Base-by-base conservation (phyloP, 2,888 invertebrate species). In the Alloscopus bannaensis region DNA sequence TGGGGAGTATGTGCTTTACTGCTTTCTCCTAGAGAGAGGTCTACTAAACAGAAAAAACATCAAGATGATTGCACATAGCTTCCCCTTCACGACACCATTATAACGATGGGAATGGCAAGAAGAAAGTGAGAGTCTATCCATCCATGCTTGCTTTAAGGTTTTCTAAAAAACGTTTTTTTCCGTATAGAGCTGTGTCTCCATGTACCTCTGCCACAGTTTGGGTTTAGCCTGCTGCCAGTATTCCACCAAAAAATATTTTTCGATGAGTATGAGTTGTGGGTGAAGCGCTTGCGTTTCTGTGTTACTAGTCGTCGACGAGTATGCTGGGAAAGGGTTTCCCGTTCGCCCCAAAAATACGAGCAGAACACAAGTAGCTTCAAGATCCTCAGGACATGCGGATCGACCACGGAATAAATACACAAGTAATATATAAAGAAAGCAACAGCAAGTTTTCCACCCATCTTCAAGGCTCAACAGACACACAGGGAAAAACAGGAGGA, bases 281-380 rank as follows among this genome's bases (percentile, higher is more conserved):
- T 22, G 62, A 71, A 47, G 62, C 62, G 71, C 71, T 40, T 68
- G 68, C 62, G 60, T 68, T 68, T 47, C 36, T n/a, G n/a, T n/a
- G n/a, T n/a, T n/a, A n/a, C n/a, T n/a, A n/a, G n/a, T n/a, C 1
- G 47, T 42, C 45, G 40, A 22, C 26, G 8, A 28, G 22, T 18
- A 45, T 16, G 3, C 24, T 24, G 4, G 11, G 47, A 55, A 52
- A 55, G 40, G 68, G 26, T 40, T 47, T 57, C 70, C 40, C 70
- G 70, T 59, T 70, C 28, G 70, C 70, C 59, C 59, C 70, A 70
- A 68, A 68, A 68, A 66, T 55, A 22, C 28, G 16, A 69, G 57
- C 3, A 36, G 24, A 70, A 59, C 20, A 65, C 45, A 28, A 31
- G 66, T 11, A 28, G 66, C n/a, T 29, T 13, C 66, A 66, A 45